A percentile compares a stretch with the other conserved stretches of the same genome.
These are phyloP conservation scores for Atta texana DNA, from an alignment of 1,140 invertebrate genomes.

Conservation along the genomic window DNA sequence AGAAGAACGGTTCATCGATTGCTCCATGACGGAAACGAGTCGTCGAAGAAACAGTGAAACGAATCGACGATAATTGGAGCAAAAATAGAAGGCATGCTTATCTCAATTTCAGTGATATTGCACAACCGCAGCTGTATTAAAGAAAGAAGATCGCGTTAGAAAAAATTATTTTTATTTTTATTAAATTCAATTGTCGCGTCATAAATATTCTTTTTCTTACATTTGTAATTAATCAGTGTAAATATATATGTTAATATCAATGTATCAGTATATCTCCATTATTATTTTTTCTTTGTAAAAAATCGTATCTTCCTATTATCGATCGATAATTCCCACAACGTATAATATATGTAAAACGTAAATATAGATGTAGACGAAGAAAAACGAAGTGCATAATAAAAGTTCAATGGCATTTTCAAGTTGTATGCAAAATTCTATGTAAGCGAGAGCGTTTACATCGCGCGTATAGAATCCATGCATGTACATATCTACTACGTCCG, in stretches of 20 bases:
- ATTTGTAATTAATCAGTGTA: neutral
- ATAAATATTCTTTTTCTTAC: neutral
- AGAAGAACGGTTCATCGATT: conserved; percentile 35
- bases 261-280: neutral
- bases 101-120: conserved; percentile 30
- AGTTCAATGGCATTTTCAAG: conserved; percentile 51
- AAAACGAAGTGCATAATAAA: conserved; percentile 15
- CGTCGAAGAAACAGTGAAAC: conserved; percentile 41
- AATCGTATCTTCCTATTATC: neutral
- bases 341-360: neutral
- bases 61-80: conserved; percentile 54
- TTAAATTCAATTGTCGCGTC: conserved; percentile 2
- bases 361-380: neutral
- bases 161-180: neutral
- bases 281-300: neutral
- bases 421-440: conserved; percentile 61
- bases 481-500: conserved; percentile 13
- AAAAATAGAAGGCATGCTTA: conserved; percentile 41
- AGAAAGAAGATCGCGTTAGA: neutral
- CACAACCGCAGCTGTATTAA: neutral
- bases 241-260: too few species aligned
- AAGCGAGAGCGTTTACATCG: conserved; percentile 45
- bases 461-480: conserved; percentile 4
- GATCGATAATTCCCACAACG: neutral
- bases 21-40: conserved; percentile 28